Evolutionary conservation across 2,888 invertebrate genomes (phyloP), one percentile per base, ranked within the genome.

Genomic region (Scelioninae gen. 1): DNA sequence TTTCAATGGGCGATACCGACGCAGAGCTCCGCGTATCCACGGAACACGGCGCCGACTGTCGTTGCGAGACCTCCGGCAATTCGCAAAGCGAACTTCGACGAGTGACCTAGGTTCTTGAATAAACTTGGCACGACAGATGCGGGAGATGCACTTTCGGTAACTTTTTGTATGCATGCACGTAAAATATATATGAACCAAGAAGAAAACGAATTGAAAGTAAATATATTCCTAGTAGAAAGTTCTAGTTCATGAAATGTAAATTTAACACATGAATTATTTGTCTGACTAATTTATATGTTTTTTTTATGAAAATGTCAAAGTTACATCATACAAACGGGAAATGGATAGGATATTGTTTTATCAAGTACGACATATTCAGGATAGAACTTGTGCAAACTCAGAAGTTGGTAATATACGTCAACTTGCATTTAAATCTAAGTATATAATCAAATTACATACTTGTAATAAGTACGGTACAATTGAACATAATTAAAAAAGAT

Each of bases 1-100:
- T 92, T 92, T 92, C 91, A 92, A 92, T 92, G 89, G 89, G 88
- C 90, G 91, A 92, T 92, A 89, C 88, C 89, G 88, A 86, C 71
- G 87, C 88, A 88, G 88, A 89, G 88, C 89, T 86, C 45, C 53
- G 89, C 89, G 89, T 88, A 85, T 86, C 88, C 84, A 79, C 82
- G 81, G 71, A 84, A 84, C 85, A 82, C 85, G 85, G 80, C 83
- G 85, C 74, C 84, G 80, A 85, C 86, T 87, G 87, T 88, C 88
- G 89, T 81, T 83, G 76, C 71, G 74, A 78, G 79, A 83, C 85
- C 82, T 79, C 82, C 23, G 82, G 85, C 83, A 69, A 82, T 82
- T 85, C 83, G 80, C 82, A 72, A 47, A 45, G 80, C 81, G 45
- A 83, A 85, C 85, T 85, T 85, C 82, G 83, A 85, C 81, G 69